Base-by-base conservation (phyloP, 2,113 vertebrate genomes). In the Megaceryle maxima region DNA sequence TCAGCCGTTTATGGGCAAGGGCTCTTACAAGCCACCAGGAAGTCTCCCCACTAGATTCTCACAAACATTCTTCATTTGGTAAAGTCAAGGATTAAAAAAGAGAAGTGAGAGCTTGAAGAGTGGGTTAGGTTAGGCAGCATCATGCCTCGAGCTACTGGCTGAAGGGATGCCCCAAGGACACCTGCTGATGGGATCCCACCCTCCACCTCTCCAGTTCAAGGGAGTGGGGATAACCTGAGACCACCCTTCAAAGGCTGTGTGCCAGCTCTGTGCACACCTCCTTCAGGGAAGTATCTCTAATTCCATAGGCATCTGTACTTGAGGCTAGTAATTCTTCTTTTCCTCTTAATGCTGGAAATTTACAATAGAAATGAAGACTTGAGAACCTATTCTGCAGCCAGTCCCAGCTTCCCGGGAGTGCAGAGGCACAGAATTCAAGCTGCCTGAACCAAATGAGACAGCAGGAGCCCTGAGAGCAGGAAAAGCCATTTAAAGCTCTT, bases 401-500 rank as follows among this genome's bases (percentile, higher is more conserved):
- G 55, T 39, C 48, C 43, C 33, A 10, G 83, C 77, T 91, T 88
- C 85, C 93, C 4, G 4, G 74, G 93, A 35, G 72, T 17, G 62
- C 0, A 1, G 93, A 78, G 91, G 80, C 66, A 15, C 26, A n/a
- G 90, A 41, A 73, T 35, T 41, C 17, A 15, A 94, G n/a, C 86
- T 93, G 88, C 94, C 83, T 91, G 66, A 73, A 25, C 86, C 88
- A 69, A 63, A 85, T 35, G 87, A 94, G 88, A 24, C 94, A 96
- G 90, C n/a, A 1, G 92, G 73, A 95, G 91, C 94, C 88, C 77
- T 14, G 20, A 87, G 94, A 95, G 94, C 82, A 92, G 93, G 35
- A 91, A 94, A 77, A 97, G 55, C 78, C 89, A 93, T 95, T 97
- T 95, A 94, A 80, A 97, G 72, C 94, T 94, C 89, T 83, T 90